A percentile compares a stretch with the other conserved stretches of the same genome.
Evolutionary conservation across 1,140 invertebrate genomes (phyloP).

Genomic region (Agrypnia vestita): DNA sequence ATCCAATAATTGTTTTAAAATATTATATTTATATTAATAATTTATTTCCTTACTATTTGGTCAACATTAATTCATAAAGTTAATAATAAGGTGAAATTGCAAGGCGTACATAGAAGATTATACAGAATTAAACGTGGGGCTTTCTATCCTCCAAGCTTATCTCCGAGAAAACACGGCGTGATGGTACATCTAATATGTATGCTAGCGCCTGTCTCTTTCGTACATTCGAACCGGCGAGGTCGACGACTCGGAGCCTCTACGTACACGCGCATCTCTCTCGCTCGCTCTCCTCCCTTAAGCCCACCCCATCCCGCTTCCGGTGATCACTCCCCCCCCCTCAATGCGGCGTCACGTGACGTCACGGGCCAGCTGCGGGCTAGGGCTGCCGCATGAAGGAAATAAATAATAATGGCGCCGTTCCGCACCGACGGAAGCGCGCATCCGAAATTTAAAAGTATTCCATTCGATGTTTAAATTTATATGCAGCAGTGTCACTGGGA

Average conservation of each 20-base stretch:
- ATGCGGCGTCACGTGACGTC: slow-evolving; percentile 55
- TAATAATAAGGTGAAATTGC: no score
- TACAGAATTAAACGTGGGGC: no score
- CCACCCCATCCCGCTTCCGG: neutral
- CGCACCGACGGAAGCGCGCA: slow-evolving; percentile 10
- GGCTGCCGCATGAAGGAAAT: slow-evolving; percentile 42
- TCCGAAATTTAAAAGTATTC: slow-evolving; percentile 18
- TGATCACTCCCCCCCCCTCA: slow-evolving; percentile 1
- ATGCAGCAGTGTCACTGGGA: neutral
- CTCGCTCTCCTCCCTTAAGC: neutral
- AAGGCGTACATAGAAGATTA: no score
- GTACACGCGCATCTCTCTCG: neutral
- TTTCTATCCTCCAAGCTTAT: no score
- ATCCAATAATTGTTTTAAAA: no score
- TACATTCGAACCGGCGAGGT: neutral
- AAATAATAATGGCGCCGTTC: slow-evolving; percentile 42
- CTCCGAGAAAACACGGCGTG: no score
- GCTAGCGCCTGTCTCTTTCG: neutral
- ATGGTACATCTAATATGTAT: no score
- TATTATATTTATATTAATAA: no score
- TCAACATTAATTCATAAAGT: no score
- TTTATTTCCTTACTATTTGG: no score
- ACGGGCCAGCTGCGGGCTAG: slow-evolving; percentile 47
- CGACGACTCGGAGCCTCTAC: slow-evolving; percentile 20
- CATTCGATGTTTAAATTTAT: neutral